Evolutionary conservation across 2,888 invertebrate species (phyloP).

Genomic region (Sinotaia quadrata): DNA sequence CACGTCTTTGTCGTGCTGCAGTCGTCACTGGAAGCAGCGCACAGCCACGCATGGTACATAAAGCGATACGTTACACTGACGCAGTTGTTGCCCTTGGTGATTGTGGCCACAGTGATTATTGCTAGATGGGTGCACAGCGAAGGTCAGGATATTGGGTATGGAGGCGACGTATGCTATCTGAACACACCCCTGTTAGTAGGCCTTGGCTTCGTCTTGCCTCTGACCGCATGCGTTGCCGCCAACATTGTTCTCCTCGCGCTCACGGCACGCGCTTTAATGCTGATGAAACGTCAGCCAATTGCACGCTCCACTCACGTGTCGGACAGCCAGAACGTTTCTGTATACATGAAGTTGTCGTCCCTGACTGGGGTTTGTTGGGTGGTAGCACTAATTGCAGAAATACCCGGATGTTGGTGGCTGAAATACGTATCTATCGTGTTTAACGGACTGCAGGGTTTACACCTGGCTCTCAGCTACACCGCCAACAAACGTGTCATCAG

Average conservation of each 20-base stretch:
- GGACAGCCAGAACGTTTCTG: conserved; percentile 40
- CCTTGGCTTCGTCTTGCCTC: conserved; percentile 46
- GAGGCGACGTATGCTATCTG: conserved; percentile 39
- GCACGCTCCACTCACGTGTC: conserved; percentile 22
- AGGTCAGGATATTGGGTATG: conserved; percentile 35
- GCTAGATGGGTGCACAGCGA: conserved; percentile 6
- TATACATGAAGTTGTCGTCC: conserved; percentile 51
- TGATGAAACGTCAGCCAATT: conserved; percentile 21
- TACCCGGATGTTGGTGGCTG: conserved; percentile 43
- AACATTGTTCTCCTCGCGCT: conserved; percentile 46
- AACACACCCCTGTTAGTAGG: conserved; percentile 25
- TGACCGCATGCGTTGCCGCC: conserved; percentile 36
- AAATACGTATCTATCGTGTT: conserved; percentile 45
- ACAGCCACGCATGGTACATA: conserved; percentile 16
- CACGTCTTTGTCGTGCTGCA: conserved; percentile 37
- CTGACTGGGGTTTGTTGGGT: conserved; percentile 57
- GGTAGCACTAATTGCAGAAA: conserved; percentile 47
- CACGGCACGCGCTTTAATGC: conserved; percentile 40
- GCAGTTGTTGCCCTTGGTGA: conserved; percentile 5
- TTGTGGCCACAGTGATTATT: conserved; percentile 23
- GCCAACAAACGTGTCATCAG: conserved; percentile 43
- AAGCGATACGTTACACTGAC: conserved; percentile 23
- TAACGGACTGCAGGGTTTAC: conserved; percentile 51
- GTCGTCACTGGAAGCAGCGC: neutral
- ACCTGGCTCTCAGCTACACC: conserved; percentile 49